A percentile compares a stretch with the other conserved stretches of the same genome.
Conservation (phyloP, 2,797 vertebrate genomes). For the Leptodactylus fallax region DNA sequence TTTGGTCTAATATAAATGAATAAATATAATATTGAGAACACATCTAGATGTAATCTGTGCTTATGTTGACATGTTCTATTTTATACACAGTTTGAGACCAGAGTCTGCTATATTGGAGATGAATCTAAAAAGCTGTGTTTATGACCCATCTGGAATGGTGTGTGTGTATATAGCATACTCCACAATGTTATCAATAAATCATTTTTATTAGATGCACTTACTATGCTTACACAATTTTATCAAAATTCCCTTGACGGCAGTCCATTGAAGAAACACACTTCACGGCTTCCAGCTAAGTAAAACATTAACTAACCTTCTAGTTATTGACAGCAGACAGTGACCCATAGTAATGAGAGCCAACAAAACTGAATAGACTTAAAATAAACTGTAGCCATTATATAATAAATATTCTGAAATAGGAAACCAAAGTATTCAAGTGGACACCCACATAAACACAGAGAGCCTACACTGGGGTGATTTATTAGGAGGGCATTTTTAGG, state of each 20-base stretch:
- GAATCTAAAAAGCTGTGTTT: neutral
- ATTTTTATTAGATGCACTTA: neutral
- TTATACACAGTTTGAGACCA: too few relatives aligned
- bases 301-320: constrained; percentile 6
- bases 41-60: too few relatives aligned
- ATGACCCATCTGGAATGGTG: neutral
- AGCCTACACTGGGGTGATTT: too few relatives aligned
- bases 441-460: too few relatives aligned
- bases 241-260: neutral
- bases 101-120: neutral
- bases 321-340: neutral
- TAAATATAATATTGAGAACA: neutral
- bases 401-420: neutral
- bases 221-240: neutral
- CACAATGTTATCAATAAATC: constrained; percentile 2
- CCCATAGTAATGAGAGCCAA: neutral
- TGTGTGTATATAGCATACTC: neutral
- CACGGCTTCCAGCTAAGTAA: neutral
- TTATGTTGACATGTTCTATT: too few relatives aligned
- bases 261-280: neutral
- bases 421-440: neutral
- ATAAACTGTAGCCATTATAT: neutral
- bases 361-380: neutral
- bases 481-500: too few relatives aligned
- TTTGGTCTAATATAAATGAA: neutral